phyloP scores from a whole-genome alignment of 1,140 invertebrate species.

The Drosophila sulfurigaster region DNA sequence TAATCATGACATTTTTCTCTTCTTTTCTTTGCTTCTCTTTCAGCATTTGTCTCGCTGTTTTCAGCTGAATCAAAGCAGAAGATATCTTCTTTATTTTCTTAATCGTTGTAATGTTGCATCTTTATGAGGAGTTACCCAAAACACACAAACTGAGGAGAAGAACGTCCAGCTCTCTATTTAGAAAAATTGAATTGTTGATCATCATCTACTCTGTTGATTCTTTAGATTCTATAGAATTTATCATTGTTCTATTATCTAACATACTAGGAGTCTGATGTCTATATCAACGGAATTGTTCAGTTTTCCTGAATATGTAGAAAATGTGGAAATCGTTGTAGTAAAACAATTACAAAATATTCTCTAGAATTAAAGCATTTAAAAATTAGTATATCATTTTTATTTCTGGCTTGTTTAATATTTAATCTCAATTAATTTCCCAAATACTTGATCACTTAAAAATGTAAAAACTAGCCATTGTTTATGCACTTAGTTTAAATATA shows the following conservation, averaged over 20 bases:
- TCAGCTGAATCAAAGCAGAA: conserved; percentile 26
- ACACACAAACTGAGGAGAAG: conserved; percentile 28
- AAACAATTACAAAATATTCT: neutral
- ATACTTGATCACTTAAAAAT: too few species aligned
- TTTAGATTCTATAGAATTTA: conserved; percentile 3
- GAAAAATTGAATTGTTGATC: neutral
- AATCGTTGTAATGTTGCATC: conserved; percentile 77
- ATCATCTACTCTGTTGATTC: neutral
- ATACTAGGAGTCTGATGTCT: conserved; percentile 2
- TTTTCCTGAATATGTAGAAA: neutral
- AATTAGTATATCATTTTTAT: neutral
- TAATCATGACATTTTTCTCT: conserved; percentile 71
- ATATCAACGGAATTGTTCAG: neutral
- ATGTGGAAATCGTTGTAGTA: neutral
- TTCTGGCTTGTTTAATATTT: neutral
- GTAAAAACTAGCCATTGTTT: too few species aligned
- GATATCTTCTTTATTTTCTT: conserved; percentile 48
- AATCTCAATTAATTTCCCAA: too few species aligned
- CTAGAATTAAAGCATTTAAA: too few species aligned
- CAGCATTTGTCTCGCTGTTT: conserved; percentile 30
- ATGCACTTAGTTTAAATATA: too few species aligned
- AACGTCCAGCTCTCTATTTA: neutral
- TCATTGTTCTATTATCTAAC: conserved; percentile 11
- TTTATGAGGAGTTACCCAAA: conserved; percentile 52
- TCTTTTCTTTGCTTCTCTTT: conserved; percentile 14